Conservation (phyloP, 2,113 vertebrate species). For the Hippoglossus stenolepis region DNA sequence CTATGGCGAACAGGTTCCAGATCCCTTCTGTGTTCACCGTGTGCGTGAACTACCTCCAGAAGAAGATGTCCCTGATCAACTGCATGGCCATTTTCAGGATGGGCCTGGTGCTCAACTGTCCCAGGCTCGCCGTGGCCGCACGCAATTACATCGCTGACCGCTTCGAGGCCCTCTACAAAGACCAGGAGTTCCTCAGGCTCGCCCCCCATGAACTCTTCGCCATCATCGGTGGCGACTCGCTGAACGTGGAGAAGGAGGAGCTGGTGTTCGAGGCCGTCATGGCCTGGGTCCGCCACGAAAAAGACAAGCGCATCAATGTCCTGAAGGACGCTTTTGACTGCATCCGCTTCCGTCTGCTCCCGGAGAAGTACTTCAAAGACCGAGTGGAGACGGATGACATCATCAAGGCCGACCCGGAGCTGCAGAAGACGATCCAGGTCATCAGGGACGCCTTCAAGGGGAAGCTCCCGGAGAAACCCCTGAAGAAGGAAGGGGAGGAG, state of each 20-base stretch:
- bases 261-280: conserved; percentile 94
- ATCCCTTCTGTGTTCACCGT: conserved; percentile 98
- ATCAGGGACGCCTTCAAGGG: conserved; percentile 94
- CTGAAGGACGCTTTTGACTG: conserved; percentile 94
- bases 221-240: conserved; percentile 90
- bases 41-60: conserved; percentile 97
- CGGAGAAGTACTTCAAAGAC: conserved; percentile 95
- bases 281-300: conserved; percentile 93
- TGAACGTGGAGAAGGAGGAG: conserved; percentile 96
- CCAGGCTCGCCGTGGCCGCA: conserved; percentile 91
- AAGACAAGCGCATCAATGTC: conserved; percentile 87
- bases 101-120: conserved; percentile 94
- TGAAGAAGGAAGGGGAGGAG: conserved; percentile 76
- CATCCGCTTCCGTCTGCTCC: conserved; percentile 94
- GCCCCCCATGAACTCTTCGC: conserved; percentile 93
- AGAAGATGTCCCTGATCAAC: conserved; percentile 90
- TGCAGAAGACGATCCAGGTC: conserved; percentile 92
- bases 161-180: conserved; percentile 89
- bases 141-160: conserved; percentile 95
- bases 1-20: conserved; percentile 96
- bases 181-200: conserved; percentile 95
- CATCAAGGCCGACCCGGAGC: conserved; percentile 91
- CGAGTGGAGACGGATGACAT: conserved; percentile 93
- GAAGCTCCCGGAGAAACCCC: conserved; percentile 90
- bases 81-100: conserved; percentile 95